These are phyloP conservation scores for Meteorus cinctellus DNA, from an alignment of 2,888 invertebrate genomes.

Conservation along the genomic window DNA sequence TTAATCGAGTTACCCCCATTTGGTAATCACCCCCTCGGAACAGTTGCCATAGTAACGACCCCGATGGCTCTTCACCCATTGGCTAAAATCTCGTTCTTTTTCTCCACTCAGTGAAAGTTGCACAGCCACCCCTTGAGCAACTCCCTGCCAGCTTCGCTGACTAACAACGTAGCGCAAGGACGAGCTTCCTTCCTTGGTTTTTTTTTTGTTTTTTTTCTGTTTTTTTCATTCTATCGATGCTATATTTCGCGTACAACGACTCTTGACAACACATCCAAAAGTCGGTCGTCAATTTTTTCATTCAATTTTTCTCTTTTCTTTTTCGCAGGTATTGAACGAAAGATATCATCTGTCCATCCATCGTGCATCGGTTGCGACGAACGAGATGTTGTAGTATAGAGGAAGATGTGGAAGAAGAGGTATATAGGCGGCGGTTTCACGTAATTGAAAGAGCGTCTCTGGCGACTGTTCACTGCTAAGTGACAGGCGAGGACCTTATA, in stretches of 20 bases:
- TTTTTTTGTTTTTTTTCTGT: too few species aligned
- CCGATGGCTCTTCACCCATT: constrained; percentile 43
- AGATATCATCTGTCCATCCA: constrained; percentile 40
- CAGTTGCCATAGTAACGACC: constrained; percentile 66
- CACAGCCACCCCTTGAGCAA: constrained; percentile 45
- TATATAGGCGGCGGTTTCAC: constrained; percentile 49
- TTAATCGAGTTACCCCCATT: constrained; percentile 72
- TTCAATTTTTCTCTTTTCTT: background rate
- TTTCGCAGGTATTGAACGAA: constrained; percentile 20
- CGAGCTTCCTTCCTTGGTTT: background rate
- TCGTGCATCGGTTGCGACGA: constrained; percentile 22
- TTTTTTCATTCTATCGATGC: constrained; percentile 11
- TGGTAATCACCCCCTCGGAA: constrained; percentile 68
- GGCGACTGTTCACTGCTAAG: constrained; percentile 56
- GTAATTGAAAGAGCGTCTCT: constrained; percentile 68
- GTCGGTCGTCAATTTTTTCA: constrained; percentile 5
- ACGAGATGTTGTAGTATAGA: constrained; percentile 34
- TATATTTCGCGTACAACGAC: constrained; percentile 17
- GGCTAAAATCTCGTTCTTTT: constrained; percentile 40
- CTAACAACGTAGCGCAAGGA: constrained; percentile 25
- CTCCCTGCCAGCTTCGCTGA: background rate
- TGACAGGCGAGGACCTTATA: constrained; percentile 69
- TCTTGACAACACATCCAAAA: constrained; percentile 23
- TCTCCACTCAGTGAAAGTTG: constrained; percentile 49
- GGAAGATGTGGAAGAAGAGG: constrained; percentile 5